Evolutionary conservation across 2,113 vertebrate genomes (phyloP), one percentile per base, ranked within the genome.

Genomic region (Pardalotus punctatus): DNA sequence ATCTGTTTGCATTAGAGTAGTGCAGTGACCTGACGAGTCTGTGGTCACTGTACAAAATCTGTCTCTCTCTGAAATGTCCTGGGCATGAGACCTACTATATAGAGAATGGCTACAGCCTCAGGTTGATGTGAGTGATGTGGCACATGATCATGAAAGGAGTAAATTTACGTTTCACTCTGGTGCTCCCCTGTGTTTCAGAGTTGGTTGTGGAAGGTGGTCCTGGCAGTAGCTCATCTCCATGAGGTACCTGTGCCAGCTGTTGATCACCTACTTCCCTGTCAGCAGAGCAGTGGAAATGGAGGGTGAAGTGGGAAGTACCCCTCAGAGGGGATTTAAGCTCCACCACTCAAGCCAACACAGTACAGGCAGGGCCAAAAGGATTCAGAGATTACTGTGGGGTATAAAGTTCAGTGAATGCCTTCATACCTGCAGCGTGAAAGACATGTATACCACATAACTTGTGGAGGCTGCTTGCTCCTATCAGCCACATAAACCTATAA

Each of bases 301-400:
- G 64, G 7, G 13, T 36, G 29, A 25, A 9, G 14, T 19, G 35
- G 36, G 24, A 40, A 86, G 47, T n/a, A 31, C 9, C n/a, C 20
- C 38, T 27, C 45, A 23, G 22, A 47, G 12, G 28, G 48, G 16
- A 9, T 40, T 69, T 1, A 4, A 69, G 66, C 67, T 81, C 67
- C 2, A 4, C 54, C 1, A 5, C 67, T 79, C 0, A 1, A 45
- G 42, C 35, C 42, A 66, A 21, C 16, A 29, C 38, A 19, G 2
- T 35, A 36, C 28, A 48, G 56, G 27, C 19, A n/a, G 17, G 35
- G 60, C 48, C 65, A 70, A 42, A 86, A 73, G 16, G 35, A 51
- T 47, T 69, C 15, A 36, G 65, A 43, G 57, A 14, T 78, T 48
- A n/a, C 36, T 45, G 35, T 71, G 42, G 21, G 22, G 1, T 45